Base-by-base conservation (phyloP, 2,113 vertebrate species). In the Procapra przewalskii region DNA sequence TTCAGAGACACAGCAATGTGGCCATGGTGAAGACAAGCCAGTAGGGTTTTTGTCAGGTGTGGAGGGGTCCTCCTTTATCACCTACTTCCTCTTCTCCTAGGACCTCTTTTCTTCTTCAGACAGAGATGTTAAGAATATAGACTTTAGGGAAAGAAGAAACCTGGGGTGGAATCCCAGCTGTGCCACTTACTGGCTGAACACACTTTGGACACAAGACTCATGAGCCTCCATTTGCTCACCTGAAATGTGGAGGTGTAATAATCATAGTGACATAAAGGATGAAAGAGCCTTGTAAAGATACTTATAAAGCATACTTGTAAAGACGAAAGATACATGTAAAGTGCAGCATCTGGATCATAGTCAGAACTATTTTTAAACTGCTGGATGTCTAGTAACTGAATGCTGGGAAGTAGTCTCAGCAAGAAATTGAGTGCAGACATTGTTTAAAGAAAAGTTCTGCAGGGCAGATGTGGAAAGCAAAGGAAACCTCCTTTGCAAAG, bases 11-110 rank as follows among this genome's bases (percentile, higher is more conserved):
- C 50, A 54, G 31, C 50, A 82, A 43, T 1, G 16, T 13, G 23
- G 4, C 25, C 52, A 7, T 80, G 4, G 29, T 85, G 23, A 17
- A n/a, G 85, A 86, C 29, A 83, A 15, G 40, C 0, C 21, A 80
- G 45, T 29, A 52, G 27, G 12, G 45, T 21, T 40, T 16, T 67
- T 77, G 19, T 19, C 29, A 2, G 17, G 55, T n/a, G 29, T 80
- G 27, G 3, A 10, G 13, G 1, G 3, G 6, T 16, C 14, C 1
- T 3, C 25, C 17, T 7, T 55, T 40, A 4, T n/a, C 2, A 12
- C 23, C 19, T 82, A 23, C 81, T 11, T 83, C 15, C 3, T 45
- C 6, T 12, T 90, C 4, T 43, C 16, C 29, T 57, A 33, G 13
- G 19, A 4, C 9, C 15, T 82, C 7, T 36, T 54, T 7, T 13